Percentiles rank a stretch among this genome's conserved stretches.
Evolutionary conservation across 2,888 invertebrate genomes (phyloP).

Genomic region (Dione vanillae): DNA sequence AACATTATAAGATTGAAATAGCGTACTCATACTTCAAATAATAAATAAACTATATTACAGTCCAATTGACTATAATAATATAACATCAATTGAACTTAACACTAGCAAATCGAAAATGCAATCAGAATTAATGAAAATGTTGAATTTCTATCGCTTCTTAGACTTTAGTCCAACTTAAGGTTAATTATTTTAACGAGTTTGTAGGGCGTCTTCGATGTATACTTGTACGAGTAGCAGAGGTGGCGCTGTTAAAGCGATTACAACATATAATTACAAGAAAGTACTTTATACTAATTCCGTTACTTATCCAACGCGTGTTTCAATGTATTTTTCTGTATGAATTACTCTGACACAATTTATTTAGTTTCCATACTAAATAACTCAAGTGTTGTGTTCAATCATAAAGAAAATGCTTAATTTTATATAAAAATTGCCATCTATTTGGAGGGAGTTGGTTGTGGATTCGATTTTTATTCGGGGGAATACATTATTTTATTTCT

Average conservation of each 20-base stretch:
- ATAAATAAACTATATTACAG: background rate
- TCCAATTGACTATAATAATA: background rate
- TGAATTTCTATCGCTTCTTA: conserved; percentile 31
- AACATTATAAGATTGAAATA: too few species aligned
- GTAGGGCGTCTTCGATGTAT: conserved; percentile 33
- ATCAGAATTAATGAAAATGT: conserved; percentile 32
- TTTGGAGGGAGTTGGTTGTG: too few species aligned
- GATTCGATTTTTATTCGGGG: too few species aligned
- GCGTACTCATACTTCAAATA: too few species aligned
- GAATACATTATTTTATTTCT: too few species aligned
- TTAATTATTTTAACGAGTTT: conserved; percentile 44
- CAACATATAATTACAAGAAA: conserved; percentile 11
- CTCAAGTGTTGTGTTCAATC: too few species aligned
- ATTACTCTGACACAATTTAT: background rate
- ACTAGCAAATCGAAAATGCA: background rate
- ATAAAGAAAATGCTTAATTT: too few species aligned
- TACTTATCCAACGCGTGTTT: too few species aligned
- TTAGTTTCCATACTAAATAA: too few species aligned
- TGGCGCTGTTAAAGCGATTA: conserved; percentile 24
- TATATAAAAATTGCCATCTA: too few species aligned
- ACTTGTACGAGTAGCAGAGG: too few species aligned
- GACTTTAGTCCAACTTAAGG: conserved; percentile 21
- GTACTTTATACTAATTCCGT: background rate
- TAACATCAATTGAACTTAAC: background rate
- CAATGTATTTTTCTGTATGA: too few species aligned